Conservation (phyloP, 1,140 invertebrate species). For the Odontomachus brunneus region DNA sequence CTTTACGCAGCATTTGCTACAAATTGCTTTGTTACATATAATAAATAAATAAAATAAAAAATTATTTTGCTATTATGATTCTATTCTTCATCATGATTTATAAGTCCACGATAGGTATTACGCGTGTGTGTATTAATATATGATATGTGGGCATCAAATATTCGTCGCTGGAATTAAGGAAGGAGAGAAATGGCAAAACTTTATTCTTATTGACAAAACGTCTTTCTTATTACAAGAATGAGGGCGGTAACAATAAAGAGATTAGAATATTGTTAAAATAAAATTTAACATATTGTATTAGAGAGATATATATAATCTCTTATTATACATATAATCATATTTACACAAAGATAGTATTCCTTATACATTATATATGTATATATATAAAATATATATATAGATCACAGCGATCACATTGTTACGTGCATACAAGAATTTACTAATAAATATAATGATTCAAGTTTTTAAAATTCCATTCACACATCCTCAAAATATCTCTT, state of each 20-base stretch:
- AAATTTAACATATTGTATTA: constrained; percentile 68
- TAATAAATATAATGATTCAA: constrained; percentile 73
- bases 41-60: constrained; percentile 52
- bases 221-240: constrained; percentile 57
- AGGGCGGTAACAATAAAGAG: constrained; percentile 27
- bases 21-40: constrained; percentile 64
- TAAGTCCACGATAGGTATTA: constrained; percentile 38
- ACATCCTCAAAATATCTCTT: constrained; percentile 37
- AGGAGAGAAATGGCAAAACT: constrained; percentile 44
- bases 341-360: constrained; percentile 70
- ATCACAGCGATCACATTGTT: constrained; percentile 71
- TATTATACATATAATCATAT: constrained; percentile 63
- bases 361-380: constrained; percentile 51
- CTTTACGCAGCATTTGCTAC: constrained; percentile 62
- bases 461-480: constrained; percentile 58
- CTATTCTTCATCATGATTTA: constrained; percentile 41
- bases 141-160: constrained; percentile 46
- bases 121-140: constrained; percentile 4
- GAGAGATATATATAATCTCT: constrained; percentile 64
- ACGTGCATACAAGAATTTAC: constrained; percentile 73
- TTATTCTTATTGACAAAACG: constrained; percentile 38
- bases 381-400: constrained; percentile 54
- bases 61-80: constrained; percentile 59
- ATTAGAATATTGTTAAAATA: constrained; percentile 71
- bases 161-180: constrained; percentile 30